These are phyloP conservation scores for Trichomycterus rosablanca DNA, from an alignment of 2,113 vertebrate species.

Conservation along the genomic window DNA sequence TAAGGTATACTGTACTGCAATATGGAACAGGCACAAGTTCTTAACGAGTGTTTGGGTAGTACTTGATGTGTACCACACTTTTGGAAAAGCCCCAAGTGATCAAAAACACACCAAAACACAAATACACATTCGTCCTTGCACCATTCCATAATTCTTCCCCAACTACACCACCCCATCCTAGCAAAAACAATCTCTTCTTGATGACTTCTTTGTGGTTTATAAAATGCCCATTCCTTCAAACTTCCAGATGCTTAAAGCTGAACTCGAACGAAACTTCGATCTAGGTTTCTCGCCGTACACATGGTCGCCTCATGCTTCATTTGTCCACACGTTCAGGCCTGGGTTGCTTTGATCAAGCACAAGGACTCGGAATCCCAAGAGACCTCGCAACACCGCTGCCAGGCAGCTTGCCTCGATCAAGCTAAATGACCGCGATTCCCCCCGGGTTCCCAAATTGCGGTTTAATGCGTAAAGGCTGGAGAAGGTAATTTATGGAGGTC, in stretches of 20 bases:
- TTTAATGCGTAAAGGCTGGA: slow-evolving; percentile 30
- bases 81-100: too few species aligned
- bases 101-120: too few species aligned
- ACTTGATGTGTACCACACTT: too few species aligned
- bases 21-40: too few species aligned
- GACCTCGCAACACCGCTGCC: slow-evolving; percentile 30
- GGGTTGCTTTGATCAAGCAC: slow-evolving; percentile 49
- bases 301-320: slow-evolving; percentile 45
- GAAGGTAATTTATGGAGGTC: slow-evolving; percentile 46
- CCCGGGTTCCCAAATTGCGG: slow-evolving; percentile 35
- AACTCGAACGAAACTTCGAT: slow-evolving; percentile 32
- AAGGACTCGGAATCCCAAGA: slow-evolving; percentile 44
- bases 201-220: slow-evolving; percentile 58
- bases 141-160: slow-evolving; percentile 43
- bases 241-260: slow-evolving; percentile 53
- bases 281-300: slow-evolving; percentile 41
- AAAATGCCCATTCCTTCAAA: slow-evolving; percentile 39
- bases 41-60: too few species aligned
- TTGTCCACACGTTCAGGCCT: slow-evolving; percentile 33
- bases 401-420: slow-evolving; percentile 45
- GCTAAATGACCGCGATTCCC: slow-evolving; percentile 36
- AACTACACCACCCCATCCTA: slow-evolving; percentile 50
- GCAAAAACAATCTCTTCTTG: slow-evolving; percentile 50
- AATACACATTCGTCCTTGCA: slow-evolving; percentile 56
- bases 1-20: too few species aligned